Evolutionary conservation across 2,797 vertebrate genomes (phyloP), one percentile per base, ranked within the genome.

Genomic region (Naso thynnoides): DNA sequence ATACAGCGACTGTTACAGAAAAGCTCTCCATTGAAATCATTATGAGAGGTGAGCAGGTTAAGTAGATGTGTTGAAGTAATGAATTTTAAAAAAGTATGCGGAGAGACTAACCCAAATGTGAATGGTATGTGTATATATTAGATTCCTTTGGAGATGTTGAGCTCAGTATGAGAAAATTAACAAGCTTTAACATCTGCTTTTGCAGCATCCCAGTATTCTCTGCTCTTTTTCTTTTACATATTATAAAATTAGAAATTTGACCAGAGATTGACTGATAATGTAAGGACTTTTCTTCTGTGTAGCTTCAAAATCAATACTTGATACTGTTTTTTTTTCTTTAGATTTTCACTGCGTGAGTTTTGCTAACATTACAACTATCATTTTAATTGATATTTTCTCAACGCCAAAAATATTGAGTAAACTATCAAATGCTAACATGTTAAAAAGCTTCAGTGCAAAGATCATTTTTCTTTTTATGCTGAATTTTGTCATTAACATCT

Each of bases 231-330:
- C n/a, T n/a, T 9, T n/a, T n/a, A 18, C 24, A 33, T 26, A 57
- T 38, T 48, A 18, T 65, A 73, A 56, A 2, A 16, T n/a, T n/a
- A 15, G 27, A 58, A 44, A 19, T 26, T 13, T 0, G 1, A 33
- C 10, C 31, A 29, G n/a, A 62, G n/a, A 31, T 59, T 62, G 19
- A 57, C 24, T 23, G 41, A 56, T n/a, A n/a, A n/a, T n/a, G n/a
- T n/a, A n/a, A n/a, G n/a, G n/a, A n/a, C n/a, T 5, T 33, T 54
- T 23, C 19, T 38, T 44, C n/a, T 38, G 2, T 58, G 16, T 11
- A 23, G 45, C 45, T 54, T 13, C 42, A 59, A 61, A 65, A 66
- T 21, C 23, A 58, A 49, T n/a, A 38, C 56, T 27, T 68, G 0
- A 49, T 21, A 16, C 24, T 31, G 18, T 42, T 18, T 2, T 42